A percentile compares a stretch with the other conserved stretches of the same genome.
phyloP scores from a whole-genome alignment of 2,888 invertebrate species.

The Crematogaster levior region DNA sequence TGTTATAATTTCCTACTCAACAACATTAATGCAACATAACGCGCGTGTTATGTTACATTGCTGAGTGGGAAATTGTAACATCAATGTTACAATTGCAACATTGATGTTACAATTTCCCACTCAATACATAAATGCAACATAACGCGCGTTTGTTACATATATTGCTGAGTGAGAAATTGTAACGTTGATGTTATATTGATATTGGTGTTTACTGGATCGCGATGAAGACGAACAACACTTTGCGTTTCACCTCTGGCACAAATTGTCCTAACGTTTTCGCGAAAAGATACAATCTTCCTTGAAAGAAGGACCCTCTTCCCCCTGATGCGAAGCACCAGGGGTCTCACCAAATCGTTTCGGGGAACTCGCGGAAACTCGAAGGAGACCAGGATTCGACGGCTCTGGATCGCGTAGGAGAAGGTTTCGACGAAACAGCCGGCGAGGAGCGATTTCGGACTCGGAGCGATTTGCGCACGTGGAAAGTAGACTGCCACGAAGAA shows the following conservation, averaged over 20 bases:
- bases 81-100: too few species aligned
- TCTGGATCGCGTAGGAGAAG: not conserved
- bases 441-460: slow-evolving; percentile 2
- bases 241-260: not conserved
- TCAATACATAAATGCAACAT: too few species aligned
- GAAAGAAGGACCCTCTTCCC: not conserved
- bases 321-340: not conserved
- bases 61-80: too few species aligned
- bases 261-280: not conserved
- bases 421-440: not conserved
- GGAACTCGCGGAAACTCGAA: not conserved
- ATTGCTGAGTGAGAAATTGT: too few species aligned
- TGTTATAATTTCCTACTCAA: too few species aligned
- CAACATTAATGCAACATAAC: too few species aligned
- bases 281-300: not conserved
- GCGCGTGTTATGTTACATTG: too few species aligned
- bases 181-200: too few species aligned
- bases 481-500: slow-evolving; percentile 64
- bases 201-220: too few species aligned
- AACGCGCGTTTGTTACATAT: too few species aligned
- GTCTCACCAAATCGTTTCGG: not conserved
- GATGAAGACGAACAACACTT: not conserved
- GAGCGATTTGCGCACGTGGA: too few species aligned
- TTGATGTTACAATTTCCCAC: too few species aligned
- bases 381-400: not conserved